Conservation (phyloP, 2,113 vertebrate species). For the Silurus asotus region DNA sequence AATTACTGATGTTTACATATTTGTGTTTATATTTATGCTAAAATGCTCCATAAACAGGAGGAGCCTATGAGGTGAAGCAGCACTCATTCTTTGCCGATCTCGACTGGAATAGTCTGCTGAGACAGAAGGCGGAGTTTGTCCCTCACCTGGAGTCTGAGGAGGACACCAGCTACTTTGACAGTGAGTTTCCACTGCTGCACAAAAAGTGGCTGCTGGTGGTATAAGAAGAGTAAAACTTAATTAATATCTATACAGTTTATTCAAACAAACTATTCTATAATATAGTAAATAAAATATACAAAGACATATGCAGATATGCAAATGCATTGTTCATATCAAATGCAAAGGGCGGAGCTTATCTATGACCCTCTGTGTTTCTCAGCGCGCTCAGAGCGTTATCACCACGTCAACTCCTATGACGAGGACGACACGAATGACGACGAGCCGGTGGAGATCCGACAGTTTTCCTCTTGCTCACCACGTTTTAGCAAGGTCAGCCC, state of each 20-base stretch:
- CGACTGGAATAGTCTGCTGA: conserved; percentile 90
- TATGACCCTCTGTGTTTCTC: conserved; percentile 37
- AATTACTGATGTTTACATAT: background rate
- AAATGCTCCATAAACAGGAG: conserved; percentile 68
- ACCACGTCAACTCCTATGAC: conserved; percentile 87
- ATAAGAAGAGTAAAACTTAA: background rate
- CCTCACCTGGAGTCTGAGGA: conserved; percentile 92
- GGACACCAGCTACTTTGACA: conserved; percentile 96
- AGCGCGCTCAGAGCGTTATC: conserved; percentile 90
- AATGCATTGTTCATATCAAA: background rate
- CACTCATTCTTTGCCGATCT: conserved; percentile 86
- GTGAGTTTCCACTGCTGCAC: conserved; percentile 64
- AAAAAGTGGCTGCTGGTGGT: background rate
- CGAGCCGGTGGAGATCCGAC: conserved; percentile 90
- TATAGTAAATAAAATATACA: too few relatives aligned
- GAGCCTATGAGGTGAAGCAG: conserved; percentile 88
- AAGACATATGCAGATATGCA: background rate
- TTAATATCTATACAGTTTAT: background rate
- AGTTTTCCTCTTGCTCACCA: conserved; percentile 91
- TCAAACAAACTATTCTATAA: too few relatives aligned
- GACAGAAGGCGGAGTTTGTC: conserved; percentile 92
- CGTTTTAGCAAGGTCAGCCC: conserved; percentile 88
- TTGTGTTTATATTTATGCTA: too few relatives aligned
- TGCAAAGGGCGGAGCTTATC: background rate
- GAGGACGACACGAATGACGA: conserved; percentile 93